Percentiles rank a stretch among this genome's conserved stretches.
phyloP scores from a whole-genome alignment of 1,140 invertebrate genomes.

The Mya arenaria region DNA sequence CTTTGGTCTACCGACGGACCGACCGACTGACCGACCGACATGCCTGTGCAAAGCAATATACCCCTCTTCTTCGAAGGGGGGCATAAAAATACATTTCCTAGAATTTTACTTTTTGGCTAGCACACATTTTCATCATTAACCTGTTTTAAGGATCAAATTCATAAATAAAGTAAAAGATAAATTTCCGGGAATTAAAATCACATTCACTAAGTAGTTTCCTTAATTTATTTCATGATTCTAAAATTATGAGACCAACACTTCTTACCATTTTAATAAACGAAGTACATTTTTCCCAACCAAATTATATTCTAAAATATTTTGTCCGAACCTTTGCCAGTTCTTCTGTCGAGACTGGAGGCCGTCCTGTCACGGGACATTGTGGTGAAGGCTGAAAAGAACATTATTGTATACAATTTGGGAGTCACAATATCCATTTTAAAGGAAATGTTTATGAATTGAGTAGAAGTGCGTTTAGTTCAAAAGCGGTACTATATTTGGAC shows the following conservation, averaged over 20 bases:
- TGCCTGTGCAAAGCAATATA: too few relatives aligned
- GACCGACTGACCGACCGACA: too few relatives aligned
- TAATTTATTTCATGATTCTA: not conserved
- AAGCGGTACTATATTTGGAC: not conserved
- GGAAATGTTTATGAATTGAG: not conserved
- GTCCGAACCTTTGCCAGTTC: constrained; percentile 54
- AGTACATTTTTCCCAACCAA: too few relatives aligned
- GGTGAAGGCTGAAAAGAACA: constrained; percentile 59
- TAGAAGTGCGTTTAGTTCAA: not conserved
- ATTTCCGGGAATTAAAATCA: not conserved
- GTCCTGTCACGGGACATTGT: constrained; percentile 46
- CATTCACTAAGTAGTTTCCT: not conserved
- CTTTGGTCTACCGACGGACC: too few relatives aligned
- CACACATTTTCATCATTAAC: too few relatives aligned
- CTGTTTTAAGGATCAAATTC: not conserved
- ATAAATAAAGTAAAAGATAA: not conserved
- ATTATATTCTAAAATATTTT: not conserved
- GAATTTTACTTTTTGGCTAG: too few relatives aligned
- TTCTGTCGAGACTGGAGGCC: constrained; percentile 37
- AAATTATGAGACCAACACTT: not conserved
- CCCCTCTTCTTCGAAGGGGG: too few relatives aligned
- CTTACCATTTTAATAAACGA: not conserved
- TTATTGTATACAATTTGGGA: not conserved
- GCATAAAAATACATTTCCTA: too few relatives aligned
- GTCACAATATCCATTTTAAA: not conserved